phyloP scores from a whole-genome alignment of 2,888 invertebrate species.

The Trissolcus brochymenae region DNA sequence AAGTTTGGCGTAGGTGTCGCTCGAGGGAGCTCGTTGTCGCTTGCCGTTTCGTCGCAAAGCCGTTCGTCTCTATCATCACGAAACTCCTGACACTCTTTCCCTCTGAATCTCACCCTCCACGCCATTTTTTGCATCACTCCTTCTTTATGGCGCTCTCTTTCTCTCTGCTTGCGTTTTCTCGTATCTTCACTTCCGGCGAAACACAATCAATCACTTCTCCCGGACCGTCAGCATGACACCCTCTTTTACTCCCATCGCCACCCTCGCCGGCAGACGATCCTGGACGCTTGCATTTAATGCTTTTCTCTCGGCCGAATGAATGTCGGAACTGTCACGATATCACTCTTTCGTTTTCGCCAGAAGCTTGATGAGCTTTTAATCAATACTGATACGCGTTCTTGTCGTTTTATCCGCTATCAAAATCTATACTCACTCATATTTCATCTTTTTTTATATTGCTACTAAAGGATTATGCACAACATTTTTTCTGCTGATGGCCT shows the following conservation, averaged over 20 bases:
- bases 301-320: slow-evolving; percentile 59
- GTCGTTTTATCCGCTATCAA: too few relatives aligned
- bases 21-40: slow-evolving; percentile 65
- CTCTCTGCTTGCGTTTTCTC: slow-evolving; percentile 57
- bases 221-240: slow-evolving; percentile 73
- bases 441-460: slow-evolving; percentile 2
- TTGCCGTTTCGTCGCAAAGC: slow-evolving; percentile 63
- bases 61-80: slow-evolving; percentile 70
- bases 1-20: slow-evolving; percentile 63
- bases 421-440: neutral
- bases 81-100: slow-evolving; percentile 53
- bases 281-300: slow-evolving; percentile 58
- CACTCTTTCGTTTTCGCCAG: slow-evolving; percentile 53
- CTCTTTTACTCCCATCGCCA: slow-evolving; percentile 71
- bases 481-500: too few relatives aligned
- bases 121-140: slow-evolving; percentile 44
- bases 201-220: slow-evolving; percentile 76
- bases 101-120: slow-evolving; percentile 55
- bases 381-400: slow-evolving; percentile 39
- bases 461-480: neutral
- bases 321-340: slow-evolving; percentile 59
- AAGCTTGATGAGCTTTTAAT: slow-evolving; percentile 55
- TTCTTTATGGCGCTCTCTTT: slow-evolving; percentile 57
- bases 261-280: slow-evolving; percentile 62
- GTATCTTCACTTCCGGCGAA: slow-evolving; percentile 72